Base-by-base conservation (phyloP, 92 coral and sea anemone species). In the Siderastrea radians region DNA sequence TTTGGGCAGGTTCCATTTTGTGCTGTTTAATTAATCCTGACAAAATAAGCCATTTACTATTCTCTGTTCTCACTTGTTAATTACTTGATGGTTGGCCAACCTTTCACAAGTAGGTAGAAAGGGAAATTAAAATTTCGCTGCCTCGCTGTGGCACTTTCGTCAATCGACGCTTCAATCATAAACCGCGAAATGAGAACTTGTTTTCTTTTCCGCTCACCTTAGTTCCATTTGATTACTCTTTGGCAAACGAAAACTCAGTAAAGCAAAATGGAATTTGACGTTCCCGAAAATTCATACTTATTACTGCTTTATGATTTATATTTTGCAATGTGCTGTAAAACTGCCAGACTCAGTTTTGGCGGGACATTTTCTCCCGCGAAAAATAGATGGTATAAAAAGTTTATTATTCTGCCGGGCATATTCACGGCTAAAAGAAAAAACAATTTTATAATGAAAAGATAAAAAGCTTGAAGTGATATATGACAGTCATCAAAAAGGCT, bases 41-140 rank as follows among this genome's bases (percentile, higher is more conserved):
- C 68, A 77, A 76, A 83, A 85, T 77, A 77, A 85, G 89, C 83
- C 89, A 85, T 77, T 85, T 76, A 77, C 73, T 85, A 85, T 77
- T 65, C 77, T 85, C 89, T 76, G 79, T 85, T 77, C 74, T 66
- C 83, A 77, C 83, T 85, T 85, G 83, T 85, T 85, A 85, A 85
- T 85, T 85, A 85, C 83, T 72, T 74, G 77, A 75, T 77, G 89
- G 84, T 49, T 68, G 55, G 83, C 84, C 82, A 77, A 65, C 67
- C 68, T 75, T 55, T 85, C 68, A 49, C 83, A 63, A 66, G 89
- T 68, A n/a, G 55, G 65, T 83, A 13, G 49, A 77, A 85, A 66
- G 75, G 82, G 79, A 85, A 76, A 85, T 75, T 77, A 85, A 75
- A 76, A 65, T 68, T 85, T 51, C 59, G 77, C 83, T 67, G 54